Conservation (phyloP, 2,888 invertebrate genomes). For the Scotopteryx bipunctaria region DNA sequence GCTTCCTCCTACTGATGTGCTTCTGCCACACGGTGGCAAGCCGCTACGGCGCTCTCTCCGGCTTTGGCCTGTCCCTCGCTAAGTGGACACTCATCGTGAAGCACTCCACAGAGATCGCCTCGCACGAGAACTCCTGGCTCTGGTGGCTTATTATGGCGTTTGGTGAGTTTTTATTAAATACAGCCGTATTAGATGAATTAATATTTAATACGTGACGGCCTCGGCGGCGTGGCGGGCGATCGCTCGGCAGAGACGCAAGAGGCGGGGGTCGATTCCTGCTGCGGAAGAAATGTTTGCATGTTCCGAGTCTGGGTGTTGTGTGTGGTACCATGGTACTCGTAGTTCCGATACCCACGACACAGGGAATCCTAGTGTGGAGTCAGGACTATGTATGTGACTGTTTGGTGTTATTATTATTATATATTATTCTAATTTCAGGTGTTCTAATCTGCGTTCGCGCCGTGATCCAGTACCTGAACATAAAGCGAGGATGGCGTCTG, state of each 20-base stretch:
- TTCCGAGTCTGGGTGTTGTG: too few species aligned
- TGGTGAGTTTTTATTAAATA: too few species aligned
- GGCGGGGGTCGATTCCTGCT: too few species aligned
- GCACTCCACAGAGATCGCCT: constrained; percentile 93
- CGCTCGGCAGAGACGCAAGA: too few species aligned
- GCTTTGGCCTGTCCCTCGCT: constrained; percentile 95
- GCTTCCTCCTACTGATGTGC: constrained; percentile 95
- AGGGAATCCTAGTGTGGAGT: too few species aligned
- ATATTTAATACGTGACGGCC: too few species aligned
- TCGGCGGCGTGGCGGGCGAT: too few species aligned
- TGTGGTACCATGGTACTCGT: too few species aligned
- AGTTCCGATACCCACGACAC: too few species aligned
- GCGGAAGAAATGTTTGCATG: too few species aligned
- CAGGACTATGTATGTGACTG: too few species aligned
- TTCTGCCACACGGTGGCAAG: constrained; percentile 97
- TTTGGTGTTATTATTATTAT: background rate
- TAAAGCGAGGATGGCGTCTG: constrained; percentile 94
- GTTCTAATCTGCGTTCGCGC: constrained; percentile 94
- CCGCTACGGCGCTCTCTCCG: constrained; percentile 95
- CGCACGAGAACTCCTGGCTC: constrained; percentile 94
- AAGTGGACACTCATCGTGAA: constrained; percentile 98
- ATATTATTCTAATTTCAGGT: constrained; percentile 76
- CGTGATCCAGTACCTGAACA: constrained; percentile 93
- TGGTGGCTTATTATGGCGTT: constrained; percentile 97
- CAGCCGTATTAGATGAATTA: too few species aligned